A percentile compares a stretch with the other conserved stretches of the same genome.
Conservation (phyloP, 2,888 invertebrate genomes). For the Chalcosyrphus nemorum region DNA sequence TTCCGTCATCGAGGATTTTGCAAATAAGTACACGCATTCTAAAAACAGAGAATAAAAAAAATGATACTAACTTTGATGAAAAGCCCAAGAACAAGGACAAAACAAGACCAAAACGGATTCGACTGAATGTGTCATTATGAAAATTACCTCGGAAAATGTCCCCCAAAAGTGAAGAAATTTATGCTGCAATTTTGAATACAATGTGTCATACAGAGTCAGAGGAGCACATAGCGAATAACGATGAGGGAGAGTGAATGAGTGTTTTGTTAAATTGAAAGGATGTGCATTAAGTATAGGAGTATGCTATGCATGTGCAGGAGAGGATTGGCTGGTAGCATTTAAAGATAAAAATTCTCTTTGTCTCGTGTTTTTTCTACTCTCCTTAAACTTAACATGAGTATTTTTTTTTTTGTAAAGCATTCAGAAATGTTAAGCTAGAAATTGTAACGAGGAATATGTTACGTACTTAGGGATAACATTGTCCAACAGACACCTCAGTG, state of each 20-base stretch:
- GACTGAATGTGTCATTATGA: slow-evolving; percentile 37
- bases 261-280: slow-evolving; percentile 17
- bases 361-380: not conserved
- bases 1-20: slow-evolving; percentile 50
- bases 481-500: too few relatives aligned
- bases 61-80: slow-evolving; percentile 4
- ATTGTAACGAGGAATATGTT: too few relatives aligned
- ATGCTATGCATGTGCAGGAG: not conserved
- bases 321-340: too few relatives aligned
- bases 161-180: slow-evolving; percentile 12
- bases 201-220: slow-evolving; percentile 15
- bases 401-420: too few relatives aligned
- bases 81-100: slow-evolving; percentile 18
- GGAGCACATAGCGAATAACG: not conserved
- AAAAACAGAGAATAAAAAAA: slow-evolving; percentile 13
- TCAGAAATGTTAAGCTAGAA: too few relatives aligned
- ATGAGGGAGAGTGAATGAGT: slow-evolving; percentile 5
- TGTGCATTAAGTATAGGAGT: not conserved
- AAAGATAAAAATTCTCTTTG: not conserved
- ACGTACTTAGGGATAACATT: too few relatives aligned
- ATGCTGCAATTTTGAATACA: slow-evolving; percentile 34
- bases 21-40: not conserved
- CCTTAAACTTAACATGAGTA: too few relatives aligned
- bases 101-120: slow-evolving; percentile 27
- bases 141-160: slow-evolving; percentile 40